Evolutionary conservation across 2,888 invertebrate species (phyloP), one percentile per base, ranked within the genome.

Genomic region (Cantharis lateralis): DNA sequence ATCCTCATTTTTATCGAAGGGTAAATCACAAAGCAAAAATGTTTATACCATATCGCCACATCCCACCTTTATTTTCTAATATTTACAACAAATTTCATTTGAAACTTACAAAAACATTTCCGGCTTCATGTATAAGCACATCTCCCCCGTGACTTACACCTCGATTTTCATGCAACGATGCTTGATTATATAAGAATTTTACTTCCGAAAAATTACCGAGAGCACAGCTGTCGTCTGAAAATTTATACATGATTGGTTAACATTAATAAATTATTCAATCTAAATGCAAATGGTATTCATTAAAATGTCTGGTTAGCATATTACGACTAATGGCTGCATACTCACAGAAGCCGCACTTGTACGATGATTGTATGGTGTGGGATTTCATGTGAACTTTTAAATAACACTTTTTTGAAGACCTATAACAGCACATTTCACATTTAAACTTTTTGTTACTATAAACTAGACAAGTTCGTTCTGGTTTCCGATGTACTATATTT

Each of bases 331-430:
- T 66, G 18, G 64, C 64, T n/a, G 64, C 24, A 66, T 66, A 66
- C 24, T 66, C 64, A 15, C 64, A 66, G 9, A 20, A 66, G 24
- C 64, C 24, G 5, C 64, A 66, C 64, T 66, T 66, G 13, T 20
- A 66, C 3, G 64, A 66, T 20, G 64, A 66, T 18, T 66, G 18
- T 10, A 24, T 9, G n/a, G 24, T 20, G 20, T 66, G 64, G 0
- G 64, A 66, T 24, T 20, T 66, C 64, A 66, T 66, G 20, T 66
- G 64, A 66, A 66, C 64, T n/a, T 66, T 66, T n/a, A 66, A 24
- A 9, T 66, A 66, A 9, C 18, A 24, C 24, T 66, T 66, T 66
- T 66, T 66, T 0, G 64, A 66, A n/a, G 64, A 66, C 11, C 20
- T 15, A 10, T 66, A 66, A 20, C 64, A 66, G 5, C 64, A 66